Base-by-base conservation (phyloP, 2,888 invertebrate species). In the Trisateles emortualis region DNA sequence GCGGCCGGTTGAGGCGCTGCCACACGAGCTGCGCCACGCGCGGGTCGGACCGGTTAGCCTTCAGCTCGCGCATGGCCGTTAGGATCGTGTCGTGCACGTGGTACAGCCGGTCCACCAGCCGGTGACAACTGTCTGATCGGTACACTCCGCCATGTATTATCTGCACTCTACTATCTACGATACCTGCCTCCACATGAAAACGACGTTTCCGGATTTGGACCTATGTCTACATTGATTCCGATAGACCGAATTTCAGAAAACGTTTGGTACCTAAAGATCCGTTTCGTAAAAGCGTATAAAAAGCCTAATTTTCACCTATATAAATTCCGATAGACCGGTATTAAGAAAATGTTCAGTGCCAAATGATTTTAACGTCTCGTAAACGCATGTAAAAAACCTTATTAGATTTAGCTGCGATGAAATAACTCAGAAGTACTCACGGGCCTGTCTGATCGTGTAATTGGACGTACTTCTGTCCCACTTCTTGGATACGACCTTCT, bases 121-220 rank as follows among this genome's bases (percentile, higher is more conserved):
- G 82, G 79, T 86, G 87, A 81, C 81, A 78, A 88, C 91, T 91
- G 86, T 84, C 90, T 90, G 87, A 84, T 84, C 81, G 81, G 64
- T 63, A 72, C 56, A 72, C 61, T 72, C 59, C 58, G 64, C 65
- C 62, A 67, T 72, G 72, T 73, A 73, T 74, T 76, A 69, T 68
- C 62, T 56, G 38, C 30, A 30, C 50, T 51, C 29, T 22, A 10
- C 45, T 39, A 22, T 17, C 29, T 42, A 46, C 14, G 9, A 6
- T n/a, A 9, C 8, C 26, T 24, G 1, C 6, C 10, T 2, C 3
- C 16, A 16, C 3, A 16, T 19, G n/a, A n/a, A n/a, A n/a, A n/a
- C n/a, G n/a, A n/a, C n/a, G n/a, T n/a, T n/a, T n/a, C n/a, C n/a
- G n/a, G n/a, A n/a, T n/a, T n/a, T n/a, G n/a, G n/a, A n/a, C n/a